Conservation (phyloP, 1,140 invertebrate species). For the Popillia japonica region DNA sequence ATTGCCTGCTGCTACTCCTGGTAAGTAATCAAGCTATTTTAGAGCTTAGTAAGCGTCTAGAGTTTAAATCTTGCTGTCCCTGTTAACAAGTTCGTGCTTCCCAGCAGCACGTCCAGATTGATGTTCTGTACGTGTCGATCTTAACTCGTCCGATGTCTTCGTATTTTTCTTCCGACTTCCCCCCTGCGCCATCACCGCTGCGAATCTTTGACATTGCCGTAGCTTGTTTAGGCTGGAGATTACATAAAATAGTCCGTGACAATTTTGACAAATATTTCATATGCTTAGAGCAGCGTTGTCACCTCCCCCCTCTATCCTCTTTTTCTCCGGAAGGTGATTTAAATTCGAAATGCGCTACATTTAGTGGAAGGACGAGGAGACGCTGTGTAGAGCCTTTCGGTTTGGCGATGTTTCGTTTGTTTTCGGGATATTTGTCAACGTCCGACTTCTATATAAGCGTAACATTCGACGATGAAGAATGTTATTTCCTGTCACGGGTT, state of each 20-base stretch:
- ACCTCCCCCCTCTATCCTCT: no score
- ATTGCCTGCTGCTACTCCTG: neutral
- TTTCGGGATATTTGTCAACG: constrained; percentile 4
- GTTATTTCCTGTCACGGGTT: neutral
- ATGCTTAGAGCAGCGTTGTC: neutral
- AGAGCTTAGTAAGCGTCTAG: constrained; percentile 31
- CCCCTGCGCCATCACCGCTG: neutral
- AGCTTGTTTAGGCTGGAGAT: constrained; percentile 11
- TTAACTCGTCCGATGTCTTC: neutral
- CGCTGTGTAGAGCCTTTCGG: neutral
- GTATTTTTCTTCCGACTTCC: neutral
- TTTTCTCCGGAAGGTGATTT: neutral
- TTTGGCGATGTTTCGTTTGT: neutral
- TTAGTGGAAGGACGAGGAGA: neutral
- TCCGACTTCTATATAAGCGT: neutral
- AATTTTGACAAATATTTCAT: constrained; percentile 6
- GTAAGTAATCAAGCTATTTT: constrained; percentile 31
- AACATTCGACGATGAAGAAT: neutral
- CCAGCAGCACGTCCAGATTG: neutral
- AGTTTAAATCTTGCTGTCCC: constrained; percentile 13
- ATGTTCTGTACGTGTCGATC: constrained; percentile 26
- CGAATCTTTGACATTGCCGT: constrained; percentile 11
- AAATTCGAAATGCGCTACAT: neutral
- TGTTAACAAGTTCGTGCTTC: constrained; percentile 3
- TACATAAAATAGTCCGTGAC: constrained; percentile 26